Evolutionary conservation across 2,113 vertebrate genomes (phyloP).

Genomic region (Rhagologus leucostigma): DNA sequence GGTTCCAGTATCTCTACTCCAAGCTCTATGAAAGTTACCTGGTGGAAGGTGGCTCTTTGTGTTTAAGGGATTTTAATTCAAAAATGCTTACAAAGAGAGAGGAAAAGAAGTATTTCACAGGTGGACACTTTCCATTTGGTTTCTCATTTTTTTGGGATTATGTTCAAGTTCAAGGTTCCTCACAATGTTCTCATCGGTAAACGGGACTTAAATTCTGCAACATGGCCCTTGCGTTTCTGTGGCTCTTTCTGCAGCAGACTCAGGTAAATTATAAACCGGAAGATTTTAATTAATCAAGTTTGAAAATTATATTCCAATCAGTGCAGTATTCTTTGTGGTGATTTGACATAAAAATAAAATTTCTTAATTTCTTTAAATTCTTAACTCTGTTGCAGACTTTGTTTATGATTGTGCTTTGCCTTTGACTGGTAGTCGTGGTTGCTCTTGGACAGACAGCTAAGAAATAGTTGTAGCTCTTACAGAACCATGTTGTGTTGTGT

Average conservation of each 20-base stretch:
- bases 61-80: neutral
- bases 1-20: neutral
- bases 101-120: neutral
- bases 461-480: neutral
- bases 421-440: neutral
- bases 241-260: conserved; percentile 9
- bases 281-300: neutral
- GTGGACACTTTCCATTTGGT: neutral
- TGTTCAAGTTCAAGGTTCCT: conserved; percentile 58
- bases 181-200: conserved; percentile 8
- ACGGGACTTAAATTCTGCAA: conserved; percentile 41
- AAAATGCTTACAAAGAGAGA: neutral
- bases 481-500: neutral
- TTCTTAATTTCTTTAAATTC: neutral
- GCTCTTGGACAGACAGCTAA: neutral
- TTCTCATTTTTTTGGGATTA: conserved; percentile 38
- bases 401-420: neutral
- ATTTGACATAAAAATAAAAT: neutral
- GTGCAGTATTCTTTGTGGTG: neutral
- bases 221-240: neutral
- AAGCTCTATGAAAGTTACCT: neutral
- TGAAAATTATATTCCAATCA: conserved; percentile 16
- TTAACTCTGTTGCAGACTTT: neutral
- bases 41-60: neutral
- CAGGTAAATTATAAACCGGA: neutral